Evolutionary conservation across 2,888 invertebrate species (phyloP), one percentile per base, ranked within the genome.

Genomic region (Plusia festucae): DNA sequence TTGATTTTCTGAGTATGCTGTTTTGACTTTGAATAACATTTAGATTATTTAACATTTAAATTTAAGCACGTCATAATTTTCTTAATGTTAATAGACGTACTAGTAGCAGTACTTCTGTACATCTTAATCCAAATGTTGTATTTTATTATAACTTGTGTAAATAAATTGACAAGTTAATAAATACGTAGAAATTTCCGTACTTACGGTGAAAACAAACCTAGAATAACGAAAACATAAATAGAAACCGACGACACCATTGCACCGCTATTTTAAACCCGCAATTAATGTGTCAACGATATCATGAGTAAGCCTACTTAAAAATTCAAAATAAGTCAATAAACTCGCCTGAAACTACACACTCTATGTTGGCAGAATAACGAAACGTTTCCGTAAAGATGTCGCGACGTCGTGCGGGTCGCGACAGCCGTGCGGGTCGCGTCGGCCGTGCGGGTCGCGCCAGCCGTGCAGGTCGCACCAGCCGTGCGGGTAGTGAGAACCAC

Each of bases 301-400:
- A 65, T 52, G 60, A 46, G 46, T 49, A 44, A 57, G 20, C n/a
- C 46, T 49, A 60, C 58, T 63, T 53, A 49, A 75, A 63, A 62
- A 60, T 11, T 60, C 53, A 57, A 65, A 65, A 68, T 65, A 63
- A 55, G 46, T 62, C 69, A 60, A 62, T 67, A 67, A 66, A 59
- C 40, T 51, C 6, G 20, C 62, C 52, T 70, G 61, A 60, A 70
- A 70, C 68, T 68, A 65, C 62, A 65, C 67, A 70, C 68, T 76
- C 24, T 56, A 56, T 62, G 65, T 53, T 57, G 30, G 8, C 46
- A 52, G 30, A 53, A 44, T 67, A 79, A 71, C 73, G 77, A 71
- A 77, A 49, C 67, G 70, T 70, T 60, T 62, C 68, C 62, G 68
- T 71, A 69, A 79, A 67, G 69, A 71, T 68, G 71, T 68, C 74